phyloP scores from a whole-genome alignment of 1,140 invertebrate genomes.

The Dendrolimus kikuchii region DNA sequence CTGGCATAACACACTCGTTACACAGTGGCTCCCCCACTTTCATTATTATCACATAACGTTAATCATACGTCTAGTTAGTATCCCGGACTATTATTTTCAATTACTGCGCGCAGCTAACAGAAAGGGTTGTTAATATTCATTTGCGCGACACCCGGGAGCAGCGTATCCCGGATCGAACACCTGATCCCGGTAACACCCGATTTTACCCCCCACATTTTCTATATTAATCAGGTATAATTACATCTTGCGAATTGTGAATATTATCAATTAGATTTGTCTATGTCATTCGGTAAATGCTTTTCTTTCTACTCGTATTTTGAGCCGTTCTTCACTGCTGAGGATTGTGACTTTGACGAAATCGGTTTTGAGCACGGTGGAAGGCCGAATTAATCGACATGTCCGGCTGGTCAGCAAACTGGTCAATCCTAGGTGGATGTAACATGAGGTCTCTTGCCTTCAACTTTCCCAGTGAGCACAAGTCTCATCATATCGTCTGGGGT shows the following conservation, averaged over 20 bases:
- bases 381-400: too few species aligned
- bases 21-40: neutral
- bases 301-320: too few species aligned
- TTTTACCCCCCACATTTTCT: conserved; percentile 34
- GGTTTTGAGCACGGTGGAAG: too few species aligned
- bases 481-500: too few species aligned
- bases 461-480: too few species aligned
- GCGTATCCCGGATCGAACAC: conserved; percentile 47
- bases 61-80: conserved; percentile 40
- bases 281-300: too few species aligned
- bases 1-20: neutral
- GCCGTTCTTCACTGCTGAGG: too few species aligned
- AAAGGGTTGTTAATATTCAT: conserved; percentile 70
- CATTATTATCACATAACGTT: conserved; percentile 47
- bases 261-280: conserved; percentile 13
- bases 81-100: conserved; percentile 60
- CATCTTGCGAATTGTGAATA: conserved; percentile 23
- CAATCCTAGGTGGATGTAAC: too few species aligned
- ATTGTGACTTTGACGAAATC: too few species aligned
- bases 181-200: conserved; percentile 30
- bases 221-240: conserved; percentile 53
- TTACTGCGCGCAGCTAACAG: conserved; percentile 30
- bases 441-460: too few species aligned
- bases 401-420: too few species aligned
- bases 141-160: conserved; percentile 34